Evolutionary conservation across 2,113 vertebrate genomes (phyloP).

Genomic region (Jacana jacana): DNA sequence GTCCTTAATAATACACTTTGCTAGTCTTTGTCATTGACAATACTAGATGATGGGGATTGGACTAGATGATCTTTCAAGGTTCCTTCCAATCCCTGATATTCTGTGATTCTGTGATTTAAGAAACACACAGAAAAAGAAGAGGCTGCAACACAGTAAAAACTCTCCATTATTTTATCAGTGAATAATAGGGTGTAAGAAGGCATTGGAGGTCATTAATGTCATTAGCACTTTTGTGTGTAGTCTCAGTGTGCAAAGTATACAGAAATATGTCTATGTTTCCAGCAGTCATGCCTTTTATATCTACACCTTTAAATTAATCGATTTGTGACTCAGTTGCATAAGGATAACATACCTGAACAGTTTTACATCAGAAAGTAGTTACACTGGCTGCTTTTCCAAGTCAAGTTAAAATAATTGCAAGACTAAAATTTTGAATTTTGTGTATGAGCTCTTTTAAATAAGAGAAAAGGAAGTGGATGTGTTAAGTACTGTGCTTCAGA

Average conservation of each 20-base stretch:
- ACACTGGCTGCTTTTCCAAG: neutral
- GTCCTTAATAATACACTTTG: neutral
- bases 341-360: neutral
- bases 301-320: neutral
- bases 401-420: neutral
- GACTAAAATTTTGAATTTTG: neutral
- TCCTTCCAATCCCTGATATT: no score
- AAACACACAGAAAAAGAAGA: neutral
- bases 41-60: no score
- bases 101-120: no score
- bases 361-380: neutral
- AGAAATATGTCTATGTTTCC: neutral
- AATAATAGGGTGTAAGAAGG: neutral
- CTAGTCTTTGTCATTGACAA: neutral
- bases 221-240: neutral
- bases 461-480: neutral
- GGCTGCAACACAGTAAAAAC: neutral
- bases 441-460: neutral
- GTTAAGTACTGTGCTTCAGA: neutral
- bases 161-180: neutral
- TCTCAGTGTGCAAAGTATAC: neutral
- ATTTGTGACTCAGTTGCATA: neutral
- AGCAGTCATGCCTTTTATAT: neutral
- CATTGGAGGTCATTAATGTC: neutral
- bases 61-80: no score